These are phyloP conservation scores for Cossypha niveicapilla DNA, from an alignment of 2,797 vertebrate species.

Conservation along the genomic window DNA sequence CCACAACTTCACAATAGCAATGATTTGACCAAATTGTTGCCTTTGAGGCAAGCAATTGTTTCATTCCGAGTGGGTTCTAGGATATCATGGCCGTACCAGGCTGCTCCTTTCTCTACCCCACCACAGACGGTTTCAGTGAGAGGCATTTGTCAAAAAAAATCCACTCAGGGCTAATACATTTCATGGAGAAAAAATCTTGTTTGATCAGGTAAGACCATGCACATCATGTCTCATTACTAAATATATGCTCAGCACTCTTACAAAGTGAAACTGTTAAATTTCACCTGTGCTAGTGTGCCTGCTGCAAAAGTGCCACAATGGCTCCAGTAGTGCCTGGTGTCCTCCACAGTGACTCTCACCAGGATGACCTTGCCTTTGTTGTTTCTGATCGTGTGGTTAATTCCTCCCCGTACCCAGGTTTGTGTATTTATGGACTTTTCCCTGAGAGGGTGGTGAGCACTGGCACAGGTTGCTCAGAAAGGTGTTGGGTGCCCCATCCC, in stretches of 20 bases:
- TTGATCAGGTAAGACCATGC: background rate
- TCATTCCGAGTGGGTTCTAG: background rate
- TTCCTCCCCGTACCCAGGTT: background rate
- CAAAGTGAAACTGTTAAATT: background rate
- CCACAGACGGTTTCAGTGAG: background rate
- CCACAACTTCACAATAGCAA: slow-evolving; percentile 24
- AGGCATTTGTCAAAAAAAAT: background rate
- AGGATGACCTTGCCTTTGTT: background rate
- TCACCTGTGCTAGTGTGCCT: fast-evolving
- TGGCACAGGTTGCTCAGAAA: background rate
- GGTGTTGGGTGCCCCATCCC: background rate
- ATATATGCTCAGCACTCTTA: background rate
- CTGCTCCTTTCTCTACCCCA: background rate
- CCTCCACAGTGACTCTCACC: background rate
- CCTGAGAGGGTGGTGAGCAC: fast-evolving
- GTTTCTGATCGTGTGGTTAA: background rate
- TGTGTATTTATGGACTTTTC: background rate
- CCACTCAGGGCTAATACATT: background rate
- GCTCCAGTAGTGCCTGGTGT: background rate
- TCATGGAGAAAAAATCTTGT: background rate
- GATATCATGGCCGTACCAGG: background rate
- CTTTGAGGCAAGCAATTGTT: slow-evolving; percentile 26
- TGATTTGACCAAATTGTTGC: slow-evolving; percentile 19
- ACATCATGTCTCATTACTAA: background rate
- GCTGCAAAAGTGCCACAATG: fast-evolving